These are phyloP conservation scores for Sebastes taczanowskii DNA, from an alignment of 2,797 vertebrate species.

Conservation along the genomic window DNA sequence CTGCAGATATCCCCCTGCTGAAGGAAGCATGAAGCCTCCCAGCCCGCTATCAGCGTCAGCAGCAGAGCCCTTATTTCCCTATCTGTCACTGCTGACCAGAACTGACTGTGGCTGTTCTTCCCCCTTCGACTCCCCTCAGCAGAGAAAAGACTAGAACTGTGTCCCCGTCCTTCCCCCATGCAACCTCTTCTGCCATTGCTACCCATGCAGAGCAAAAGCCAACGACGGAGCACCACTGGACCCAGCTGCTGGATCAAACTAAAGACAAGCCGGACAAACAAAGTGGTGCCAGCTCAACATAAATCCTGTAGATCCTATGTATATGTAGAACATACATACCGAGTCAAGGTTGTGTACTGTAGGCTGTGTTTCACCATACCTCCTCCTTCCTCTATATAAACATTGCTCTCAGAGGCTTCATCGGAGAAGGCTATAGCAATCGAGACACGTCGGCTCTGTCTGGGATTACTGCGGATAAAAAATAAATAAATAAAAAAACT, in stretches of 20 bases:
- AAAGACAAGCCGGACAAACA: conserved; percentile 18
- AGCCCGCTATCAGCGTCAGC: conserved; percentile 61
- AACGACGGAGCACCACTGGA: conserved; percentile 51
- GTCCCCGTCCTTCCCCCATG: conserved; percentile 39
- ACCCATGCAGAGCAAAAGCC: conserved; percentile 67
- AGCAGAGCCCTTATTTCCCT: conserved; percentile 39
- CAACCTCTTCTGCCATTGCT: conserved; percentile 61
- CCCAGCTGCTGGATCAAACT: conserved; percentile 39
- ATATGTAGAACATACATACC: conserved; percentile 54
- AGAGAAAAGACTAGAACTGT: conserved; percentile 63
- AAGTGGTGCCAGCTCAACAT: conserved; percentile 46
- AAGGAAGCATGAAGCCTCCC: conserved; percentile 95
- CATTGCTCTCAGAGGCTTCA: conserved; percentile 47
- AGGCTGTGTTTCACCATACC: conserved; percentile 54
- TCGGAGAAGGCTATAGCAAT: conserved; percentile 32
- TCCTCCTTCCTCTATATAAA: conserved; percentile 51
- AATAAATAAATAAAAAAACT: not conserved
- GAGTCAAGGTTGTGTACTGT: conserved; percentile 62
- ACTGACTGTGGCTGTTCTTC: conserved; percentile 72
- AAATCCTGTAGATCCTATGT: conserved; percentile 59
- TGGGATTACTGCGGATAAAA: conserved; percentile 35
- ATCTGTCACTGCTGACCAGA: conserved; percentile 70
- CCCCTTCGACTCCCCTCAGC: conserved; percentile 28
- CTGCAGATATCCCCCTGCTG: conserved; percentile 94
- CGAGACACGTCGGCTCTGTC: conserved; percentile 37